Evolutionary conservation across 2,113 vertebrate genomes (phyloP).

Genomic region (Melanerpes formicivorus): DNA sequence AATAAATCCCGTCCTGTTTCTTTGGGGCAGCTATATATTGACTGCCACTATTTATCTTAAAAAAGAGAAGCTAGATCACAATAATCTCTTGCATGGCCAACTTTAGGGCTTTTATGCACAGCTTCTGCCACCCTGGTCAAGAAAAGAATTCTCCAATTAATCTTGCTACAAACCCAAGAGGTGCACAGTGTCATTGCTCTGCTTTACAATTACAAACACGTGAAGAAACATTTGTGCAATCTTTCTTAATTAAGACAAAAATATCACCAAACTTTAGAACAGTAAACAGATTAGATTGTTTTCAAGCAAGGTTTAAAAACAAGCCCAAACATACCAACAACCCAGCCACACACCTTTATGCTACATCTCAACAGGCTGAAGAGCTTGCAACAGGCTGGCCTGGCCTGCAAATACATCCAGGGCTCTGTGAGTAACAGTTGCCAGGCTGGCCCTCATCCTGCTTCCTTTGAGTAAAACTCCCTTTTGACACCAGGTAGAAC

Average conservation of each 20-base stretch:
- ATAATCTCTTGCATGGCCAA: accelerated
- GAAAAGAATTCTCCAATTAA: neutral
- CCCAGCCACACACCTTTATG: neutral
- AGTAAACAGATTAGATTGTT: neutral
- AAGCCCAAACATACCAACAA: neutral
- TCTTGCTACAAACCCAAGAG: neutral
- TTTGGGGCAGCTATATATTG: neutral
- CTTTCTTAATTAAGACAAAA: neutral
- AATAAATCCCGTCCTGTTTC: neutral
- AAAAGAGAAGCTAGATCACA: neutral
- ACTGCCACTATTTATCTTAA: neutral
- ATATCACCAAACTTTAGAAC: neutral
- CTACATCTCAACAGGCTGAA: neutral
- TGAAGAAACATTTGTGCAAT: neutral
- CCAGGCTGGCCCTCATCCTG: neutral
- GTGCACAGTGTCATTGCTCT: neutral
- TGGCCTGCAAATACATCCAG: neutral
- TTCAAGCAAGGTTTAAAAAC: neutral
- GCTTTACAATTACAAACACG: neutral
- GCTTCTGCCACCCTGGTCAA: neutral
- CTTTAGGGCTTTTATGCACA: neutral
- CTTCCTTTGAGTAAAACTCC: neutral
- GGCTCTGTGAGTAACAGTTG: neutral
- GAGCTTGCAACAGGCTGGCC: neutral
- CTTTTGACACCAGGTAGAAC: neutral